Evolutionary conservation across 2,888 invertebrate genomes (phyloP).

Genomic region (Pristionchus maxplancki): DNA sequence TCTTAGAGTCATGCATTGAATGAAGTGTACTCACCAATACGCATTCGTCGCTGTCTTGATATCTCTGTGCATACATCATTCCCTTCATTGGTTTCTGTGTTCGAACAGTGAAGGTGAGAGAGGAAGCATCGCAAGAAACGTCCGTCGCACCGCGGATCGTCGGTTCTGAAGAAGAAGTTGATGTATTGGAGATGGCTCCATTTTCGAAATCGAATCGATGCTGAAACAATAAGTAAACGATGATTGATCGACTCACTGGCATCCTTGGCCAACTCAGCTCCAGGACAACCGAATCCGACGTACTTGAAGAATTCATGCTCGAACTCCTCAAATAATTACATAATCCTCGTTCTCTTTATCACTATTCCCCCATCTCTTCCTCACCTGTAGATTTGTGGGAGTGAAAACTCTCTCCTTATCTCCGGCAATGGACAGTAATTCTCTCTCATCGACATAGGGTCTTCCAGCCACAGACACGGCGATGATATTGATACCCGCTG

Average conservation of each 20-base stretch:
- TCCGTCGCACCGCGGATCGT: conserved; percentile 74
- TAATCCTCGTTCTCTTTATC: not conserved
- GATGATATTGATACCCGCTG: conserved; percentile 64
- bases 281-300: conserved; percentile 75
- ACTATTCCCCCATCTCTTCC: not conserved
- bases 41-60: conserved; percentile 70
- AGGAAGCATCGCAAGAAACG: conserved; percentile 70
- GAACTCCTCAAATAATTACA: conserved; percentile 62
- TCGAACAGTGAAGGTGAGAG: conserved; percentile 71
- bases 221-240: not conserved
- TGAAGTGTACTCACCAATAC: conserved; percentile 58
- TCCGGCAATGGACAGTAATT: conserved; percentile 70
- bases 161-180: conserved; percentile 61
- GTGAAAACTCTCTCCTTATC: conserved; percentile 68
- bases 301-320: conserved; percentile 72
- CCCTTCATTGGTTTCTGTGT: conserved; percentile 74
- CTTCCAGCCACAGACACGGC: conserved; percentile 71
- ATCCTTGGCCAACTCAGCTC: conserved; percentile 69
- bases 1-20: not conserved
- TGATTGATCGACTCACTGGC: conserved; percentile 58
- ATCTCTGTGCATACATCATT: conserved; percentile 72
- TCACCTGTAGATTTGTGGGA: conserved; percentile 67
- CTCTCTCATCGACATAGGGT: conserved; percentile 70
- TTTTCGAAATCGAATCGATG: no score
- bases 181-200: no score